A percentile compares a stretch with the other conserved stretches of the same genome.
These are phyloP conservation scores for Apistogramma diplotaenia DNA, from an alignment of 2,113 vertebrate genomes.

Conservation along the genomic window DNA sequence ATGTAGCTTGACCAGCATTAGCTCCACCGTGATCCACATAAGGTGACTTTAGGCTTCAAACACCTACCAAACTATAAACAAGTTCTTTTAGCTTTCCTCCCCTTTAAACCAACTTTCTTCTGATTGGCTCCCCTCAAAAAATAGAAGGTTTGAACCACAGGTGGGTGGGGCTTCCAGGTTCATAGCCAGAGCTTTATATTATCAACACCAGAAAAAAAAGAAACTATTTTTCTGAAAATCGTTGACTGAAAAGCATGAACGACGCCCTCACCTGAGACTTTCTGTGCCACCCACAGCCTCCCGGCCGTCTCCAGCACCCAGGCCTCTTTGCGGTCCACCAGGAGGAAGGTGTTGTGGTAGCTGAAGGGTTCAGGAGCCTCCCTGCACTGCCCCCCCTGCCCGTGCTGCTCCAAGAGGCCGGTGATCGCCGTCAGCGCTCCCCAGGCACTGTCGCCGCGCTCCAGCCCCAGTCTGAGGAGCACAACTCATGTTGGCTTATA, in stretches of 20 bases:
- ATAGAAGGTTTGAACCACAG: not conserved
- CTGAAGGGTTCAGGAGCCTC: conserved; percentile 82
- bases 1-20: not conserved
- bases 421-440: conserved; percentile 84
- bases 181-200: too few relatives aligned
- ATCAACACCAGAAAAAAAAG: too few relatives aligned
- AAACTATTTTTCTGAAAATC: not conserved
- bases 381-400: conserved; percentile 90
- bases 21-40: not conserved
- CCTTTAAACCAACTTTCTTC: not conserved
- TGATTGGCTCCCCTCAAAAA: not conserved
- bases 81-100: not conserved
- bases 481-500: not conserved
- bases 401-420: conserved; percentile 81
- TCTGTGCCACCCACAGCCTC: conserved; percentile 88
- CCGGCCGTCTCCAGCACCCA: conserved; percentile 94
- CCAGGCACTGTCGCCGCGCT: conserved; percentile 82
- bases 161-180: too few relatives aligned
- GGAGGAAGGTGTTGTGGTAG: conserved; percentile 95
- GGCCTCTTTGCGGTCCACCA: conserved; percentile 87
- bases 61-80: fast-evolving
- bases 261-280: conserved; percentile 78
- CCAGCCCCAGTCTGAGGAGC: conserved; percentile 82
- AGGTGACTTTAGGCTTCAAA: not conserved
- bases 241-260: not conserved